Base-by-base conservation (phyloP, 2,113 vertebrate species). In the Gnathochromis pfefferi region DNA sequence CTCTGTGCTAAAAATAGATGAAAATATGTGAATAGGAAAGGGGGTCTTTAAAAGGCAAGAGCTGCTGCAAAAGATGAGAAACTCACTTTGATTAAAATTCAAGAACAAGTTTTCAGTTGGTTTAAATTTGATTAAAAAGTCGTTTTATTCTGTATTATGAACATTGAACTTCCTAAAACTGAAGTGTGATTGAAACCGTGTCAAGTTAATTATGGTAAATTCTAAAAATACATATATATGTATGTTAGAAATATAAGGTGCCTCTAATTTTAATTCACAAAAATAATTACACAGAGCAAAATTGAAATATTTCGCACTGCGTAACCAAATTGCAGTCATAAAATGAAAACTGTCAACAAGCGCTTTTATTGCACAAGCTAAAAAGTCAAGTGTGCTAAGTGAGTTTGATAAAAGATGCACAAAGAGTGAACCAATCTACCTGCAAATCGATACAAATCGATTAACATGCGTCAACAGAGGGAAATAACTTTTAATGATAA, bases 1-100 rank as follows among this genome's bases (percentile, higher is more conserved):
- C 14, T 35, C 28, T n/a, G 14, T 12, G 28, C 26, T 79, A 49
- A 82, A 87, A 87, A 82, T 57, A 85, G 45, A 87, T 89, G 9
- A 45, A 86, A 85, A 83, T 12, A 47, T 83, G 12, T 80, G 19
- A 81, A 83, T 9, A 17, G 9, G 3, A 14, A 58, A 13, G 11
- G n/a, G 26, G 5, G 26, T 42, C 51, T 88, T 82, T 82, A 79
- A 91, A 81, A 33, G 16, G 3, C 12, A 16, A 31, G 40, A 51
- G 51, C 75, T 88, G 28, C n/a, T 73, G 57, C 45, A 8, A 8
- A 16, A 57, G 60, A 12, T 80, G 28, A 45, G 5, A 2, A 63
- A 73, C 21, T 7, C 1, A 21, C 23, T 63, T 82, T 83, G 35
- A 80, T 86, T 85, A 45, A 40, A 68, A 55, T 31, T 88, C 26